Conservation (phyloP, 2,113 vertebrate species). For the Neotoma lepida region DNA sequence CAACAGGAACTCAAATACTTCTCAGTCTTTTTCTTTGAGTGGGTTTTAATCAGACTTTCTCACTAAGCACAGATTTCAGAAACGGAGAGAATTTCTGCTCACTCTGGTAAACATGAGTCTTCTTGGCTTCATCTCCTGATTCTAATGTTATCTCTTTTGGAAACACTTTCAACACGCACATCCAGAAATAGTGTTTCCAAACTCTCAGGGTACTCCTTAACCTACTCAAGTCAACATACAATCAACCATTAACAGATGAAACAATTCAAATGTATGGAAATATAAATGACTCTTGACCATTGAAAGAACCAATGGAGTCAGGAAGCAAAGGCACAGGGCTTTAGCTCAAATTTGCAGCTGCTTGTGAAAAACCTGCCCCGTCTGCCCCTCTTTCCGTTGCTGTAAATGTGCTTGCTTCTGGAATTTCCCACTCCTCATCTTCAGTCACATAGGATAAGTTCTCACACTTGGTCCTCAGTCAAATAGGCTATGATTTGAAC, state of each 20-base stretch:
- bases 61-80: constrained; percentile 18
- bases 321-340: background rate
- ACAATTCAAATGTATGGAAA: constrained; percentile 30
- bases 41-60: background rate
- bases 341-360: background rate
- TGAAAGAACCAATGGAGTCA: background rate
- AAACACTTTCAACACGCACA: background rate
- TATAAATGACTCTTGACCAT: constrained; percentile 13
- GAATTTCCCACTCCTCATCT: background rate
- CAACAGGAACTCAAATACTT: background rate
- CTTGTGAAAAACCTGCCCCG: background rate
- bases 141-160: background rate
- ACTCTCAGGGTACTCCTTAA: background rate
- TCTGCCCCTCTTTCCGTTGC: background rate
- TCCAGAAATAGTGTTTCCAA: background rate
- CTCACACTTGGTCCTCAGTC: background rate
- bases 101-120: background rate
- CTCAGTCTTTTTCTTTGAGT: background rate
- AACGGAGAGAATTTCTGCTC: background rate
- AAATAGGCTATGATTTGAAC: background rate
- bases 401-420: background rate
- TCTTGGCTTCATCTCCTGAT: background rate
- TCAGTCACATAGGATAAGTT: background rate
- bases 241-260: background rate
- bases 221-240: background rate